These are phyloP conservation scores for Pteronotus mesoamericanus DNA, from an alignment of 2,797 vertebrate species.

Conservation along the genomic window DNA sequence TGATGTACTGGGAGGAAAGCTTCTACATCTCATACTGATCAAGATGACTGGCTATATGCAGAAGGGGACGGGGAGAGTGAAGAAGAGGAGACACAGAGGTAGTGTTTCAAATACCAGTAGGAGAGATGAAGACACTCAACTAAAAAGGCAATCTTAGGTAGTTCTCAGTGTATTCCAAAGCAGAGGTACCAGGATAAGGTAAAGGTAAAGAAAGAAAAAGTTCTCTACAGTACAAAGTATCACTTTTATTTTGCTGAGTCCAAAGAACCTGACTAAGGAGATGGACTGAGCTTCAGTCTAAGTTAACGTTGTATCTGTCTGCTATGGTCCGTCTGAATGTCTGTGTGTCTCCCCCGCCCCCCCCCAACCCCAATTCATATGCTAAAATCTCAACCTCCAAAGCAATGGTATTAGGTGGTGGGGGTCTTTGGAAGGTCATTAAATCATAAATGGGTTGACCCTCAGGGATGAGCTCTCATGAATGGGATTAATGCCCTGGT, in stretches of 20 bases:
- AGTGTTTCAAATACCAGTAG: not conserved
- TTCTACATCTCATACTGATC: not conserved
- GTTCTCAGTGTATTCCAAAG: conserved; percentile 11
- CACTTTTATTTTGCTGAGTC: not conserved
- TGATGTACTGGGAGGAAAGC: not conserved
- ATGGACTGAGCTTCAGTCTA: not conserved
- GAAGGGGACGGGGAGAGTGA: not conserved
- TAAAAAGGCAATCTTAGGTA: not conserved
- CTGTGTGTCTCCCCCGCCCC: not conserved
- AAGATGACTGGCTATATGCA: not conserved
- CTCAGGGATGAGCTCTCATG: not conserved
- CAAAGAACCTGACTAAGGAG: not conserved
- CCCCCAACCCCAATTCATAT: not conserved
- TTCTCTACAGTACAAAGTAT: not conserved
- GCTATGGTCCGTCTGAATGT: not conserved
- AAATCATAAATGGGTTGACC: not conserved
- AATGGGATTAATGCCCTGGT: not conserved
- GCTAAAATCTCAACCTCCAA: not conserved
- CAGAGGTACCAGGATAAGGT: not conserved
- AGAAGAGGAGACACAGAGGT: not conserved
- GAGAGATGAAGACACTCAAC: not conserved
- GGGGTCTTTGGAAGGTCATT: not conserved
- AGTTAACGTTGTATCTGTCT: not conserved
- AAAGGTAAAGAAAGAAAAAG: not conserved
- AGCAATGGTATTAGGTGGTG: not conserved